Conservation (phyloP, 2,113 vertebrate species). For the Sisor rabdophorus region DNA sequence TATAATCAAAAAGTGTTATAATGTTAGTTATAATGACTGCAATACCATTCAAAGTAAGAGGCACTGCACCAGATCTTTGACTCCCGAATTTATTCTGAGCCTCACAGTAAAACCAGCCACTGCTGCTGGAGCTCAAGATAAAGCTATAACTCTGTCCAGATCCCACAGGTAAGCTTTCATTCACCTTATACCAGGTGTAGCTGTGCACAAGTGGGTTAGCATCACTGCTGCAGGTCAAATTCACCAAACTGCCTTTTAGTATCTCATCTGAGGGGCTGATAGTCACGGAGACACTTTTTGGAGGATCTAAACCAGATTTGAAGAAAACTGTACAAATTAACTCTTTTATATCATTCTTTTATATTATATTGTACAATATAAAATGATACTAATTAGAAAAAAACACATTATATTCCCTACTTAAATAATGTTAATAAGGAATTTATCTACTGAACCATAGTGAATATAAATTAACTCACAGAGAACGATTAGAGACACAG, state of each 20-base stretch:
- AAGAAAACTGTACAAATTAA: no score
- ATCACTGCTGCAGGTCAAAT: slow-evolving; percentile 42
- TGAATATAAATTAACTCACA: neutral
- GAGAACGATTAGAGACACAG: neutral
- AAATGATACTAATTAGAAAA: no score
- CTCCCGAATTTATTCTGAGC: slow-evolving; percentile 32
- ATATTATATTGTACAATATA: no score
- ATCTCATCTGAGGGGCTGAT: neutral
- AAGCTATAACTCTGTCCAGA: slow-evolving; percentile 22
- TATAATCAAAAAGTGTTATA: no score
- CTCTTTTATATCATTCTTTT: no score
- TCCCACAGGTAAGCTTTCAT: slow-evolving; percentile 16
- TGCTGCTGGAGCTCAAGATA: neutral
- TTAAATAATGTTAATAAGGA: neutral
- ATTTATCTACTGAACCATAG: no score
- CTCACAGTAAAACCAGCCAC: slow-evolving; percentile 35
- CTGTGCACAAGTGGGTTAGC: slow-evolving; percentile 27
- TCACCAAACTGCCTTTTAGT: slow-evolving; percentile 8
- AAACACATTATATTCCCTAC: neutral
- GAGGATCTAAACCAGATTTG: neutral
- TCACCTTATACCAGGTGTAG: slow-evolving; percentile 26
- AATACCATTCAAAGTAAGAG: slow-evolving; percentile 8
- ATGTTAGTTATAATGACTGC: neutral
- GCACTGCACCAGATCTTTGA: slow-evolving; percentile 14
- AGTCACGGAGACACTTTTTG: neutral